Percentiles rank a stretch among this genome's conserved stretches.
These are phyloP conservation scores for Pachliopta kotzebuea DNA, from an alignment of 2,888 invertebrate species.

Conservation along the genomic window DNA sequence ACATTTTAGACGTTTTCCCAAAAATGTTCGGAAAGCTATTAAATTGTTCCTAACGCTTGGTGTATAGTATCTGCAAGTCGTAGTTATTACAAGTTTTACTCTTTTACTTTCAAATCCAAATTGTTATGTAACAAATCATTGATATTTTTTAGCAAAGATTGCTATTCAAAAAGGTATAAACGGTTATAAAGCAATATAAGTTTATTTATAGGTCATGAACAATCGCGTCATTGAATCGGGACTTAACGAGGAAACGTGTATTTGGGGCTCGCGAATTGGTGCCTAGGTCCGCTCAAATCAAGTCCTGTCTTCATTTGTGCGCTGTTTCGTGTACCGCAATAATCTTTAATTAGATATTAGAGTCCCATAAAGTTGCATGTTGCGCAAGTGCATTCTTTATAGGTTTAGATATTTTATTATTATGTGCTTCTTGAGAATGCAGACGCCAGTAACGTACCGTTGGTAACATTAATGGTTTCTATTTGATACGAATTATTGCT, in stretches of 20 bases:
- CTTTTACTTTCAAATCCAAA: not conserved
- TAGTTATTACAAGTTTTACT: not conserved
- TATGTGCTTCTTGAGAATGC: conserved; percentile 24
- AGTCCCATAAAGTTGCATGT: conserved; percentile 49
- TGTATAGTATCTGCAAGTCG: no score
- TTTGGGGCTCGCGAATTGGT: conserved; percentile 62
- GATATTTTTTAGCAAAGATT: not conserved
- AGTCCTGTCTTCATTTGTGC: conserved; percentile 19
- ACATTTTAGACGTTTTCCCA: conserved; percentile 18
- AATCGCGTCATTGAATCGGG: conserved; percentile 4
- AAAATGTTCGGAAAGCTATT: no score
- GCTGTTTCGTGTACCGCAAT: conserved; percentile 6
- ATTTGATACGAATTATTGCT: conserved; percentile 16
- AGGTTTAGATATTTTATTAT: conserved; percentile 40
- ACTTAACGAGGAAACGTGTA: conserved; percentile 60
- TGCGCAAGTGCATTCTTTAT: conserved; percentile 48
- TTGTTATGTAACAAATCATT: not conserved
- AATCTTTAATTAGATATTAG: conserved; percentile 59
- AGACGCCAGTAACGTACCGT: conserved; percentile 7
- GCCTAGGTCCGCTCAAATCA: conserved; percentile 39
- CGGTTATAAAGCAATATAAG: not conserved
- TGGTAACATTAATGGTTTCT: conserved; percentile 4
- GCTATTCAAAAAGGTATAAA: not conserved
- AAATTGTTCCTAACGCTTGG: no score
- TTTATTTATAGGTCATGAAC: not conserved